Conservation (phyloP, 2,888 invertebrate genomes). For the Ophion slaviceki region DNA sequence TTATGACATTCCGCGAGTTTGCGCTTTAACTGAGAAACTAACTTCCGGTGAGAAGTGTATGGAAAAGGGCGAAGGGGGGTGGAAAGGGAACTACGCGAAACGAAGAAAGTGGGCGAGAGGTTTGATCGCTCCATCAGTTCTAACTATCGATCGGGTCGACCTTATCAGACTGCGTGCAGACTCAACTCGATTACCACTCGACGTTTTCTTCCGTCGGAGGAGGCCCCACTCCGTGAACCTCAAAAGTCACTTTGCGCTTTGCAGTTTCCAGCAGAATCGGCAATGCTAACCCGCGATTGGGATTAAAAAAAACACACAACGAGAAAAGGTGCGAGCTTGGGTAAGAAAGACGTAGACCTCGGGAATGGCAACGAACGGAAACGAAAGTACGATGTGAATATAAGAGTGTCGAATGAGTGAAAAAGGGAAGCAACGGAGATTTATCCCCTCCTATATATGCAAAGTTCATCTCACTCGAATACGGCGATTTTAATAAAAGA, state of each 20-base stretch:
- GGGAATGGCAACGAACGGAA: conserved; percentile 17
- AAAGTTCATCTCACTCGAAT: conserved; percentile 23
- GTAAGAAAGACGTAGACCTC: conserved; percentile 11
- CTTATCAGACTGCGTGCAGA: conserved; percentile 65
- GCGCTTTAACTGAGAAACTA: conserved; percentile 16
- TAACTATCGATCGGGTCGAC: conserved; percentile 59
- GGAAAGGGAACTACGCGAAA: conserved; percentile 15
- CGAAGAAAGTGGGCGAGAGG: conserved; percentile 14
- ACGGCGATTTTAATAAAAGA: conserved; percentile 36
- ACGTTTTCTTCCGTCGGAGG: conserved; percentile 36
- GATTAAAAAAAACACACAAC: background rate
- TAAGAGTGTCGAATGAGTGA: conserved; percentile 35
- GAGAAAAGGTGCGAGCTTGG: conserved; percentile 6
- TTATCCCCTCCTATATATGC: conserved; percentile 30
- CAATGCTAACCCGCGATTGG: conserved; percentile 22
- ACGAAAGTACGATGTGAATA: conserved; percentile 38
- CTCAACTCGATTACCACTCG: conserved; percentile 51
- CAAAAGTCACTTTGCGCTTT: conserved; percentile 65
- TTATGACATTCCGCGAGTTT: conserved; percentile 41
- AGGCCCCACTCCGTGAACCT: conserved; percentile 46
- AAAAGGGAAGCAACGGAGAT: conserved; percentile 9
- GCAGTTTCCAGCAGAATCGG: conserved; percentile 45
- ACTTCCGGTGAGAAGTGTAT: background rate
- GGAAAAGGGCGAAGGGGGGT: background rate
- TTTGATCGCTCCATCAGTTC: conserved; percentile 57